Evolutionary conservation across 2,113 vertebrate genomes (phyloP), one percentile per base, ranked within the genome.

Genomic region (Melanerpes aurifrons): DNA sequence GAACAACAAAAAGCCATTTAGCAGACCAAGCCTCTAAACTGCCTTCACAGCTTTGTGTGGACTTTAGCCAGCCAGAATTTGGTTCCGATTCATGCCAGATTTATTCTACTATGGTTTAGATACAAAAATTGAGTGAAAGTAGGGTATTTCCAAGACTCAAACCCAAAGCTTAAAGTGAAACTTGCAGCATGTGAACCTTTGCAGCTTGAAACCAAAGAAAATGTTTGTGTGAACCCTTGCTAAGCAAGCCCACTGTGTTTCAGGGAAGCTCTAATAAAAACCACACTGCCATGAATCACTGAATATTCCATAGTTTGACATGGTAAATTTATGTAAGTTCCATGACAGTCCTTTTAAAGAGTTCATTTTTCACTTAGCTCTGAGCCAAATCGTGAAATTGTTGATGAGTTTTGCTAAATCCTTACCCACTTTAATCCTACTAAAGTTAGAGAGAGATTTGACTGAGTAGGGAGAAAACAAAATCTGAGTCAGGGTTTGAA

Each of bases 221-320:
- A 95, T 95, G 94, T 96, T 95, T 96, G 91, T 18, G 11, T 94
- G 95, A 92, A 95, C 93, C 86, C 89, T 95, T 95, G 92, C 93
- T 96, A 95, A 96, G 95, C 64, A 93, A 94, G 81, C 93, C 92
- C 3, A 68, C 90, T 97, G 94, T 96, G 93, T 94, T 95, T 95
- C 82, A 96, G 92, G 94, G 93, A 91, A 92, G 75, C 76, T 93
- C 76, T 96, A 95, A 97, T 97, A 95, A 93, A 95, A 97, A 97
- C 72, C 96, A 97, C 92, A 93, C 90, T 84, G 57, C 80, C 77
- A 85, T 96, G 95, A 96, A 95, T 97, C 93, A 95, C 69, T 92
- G 82, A 94, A 93, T 97, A 97, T 95, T 96, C 96, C 18, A 0
- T 84, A 85, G 67, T 91, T 95, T 87, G 91, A 94, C 91, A 91